phyloP scores from a whole-genome alignment of 2,888 invertebrate genomes.

The Monoplex corrugatus region DNA sequence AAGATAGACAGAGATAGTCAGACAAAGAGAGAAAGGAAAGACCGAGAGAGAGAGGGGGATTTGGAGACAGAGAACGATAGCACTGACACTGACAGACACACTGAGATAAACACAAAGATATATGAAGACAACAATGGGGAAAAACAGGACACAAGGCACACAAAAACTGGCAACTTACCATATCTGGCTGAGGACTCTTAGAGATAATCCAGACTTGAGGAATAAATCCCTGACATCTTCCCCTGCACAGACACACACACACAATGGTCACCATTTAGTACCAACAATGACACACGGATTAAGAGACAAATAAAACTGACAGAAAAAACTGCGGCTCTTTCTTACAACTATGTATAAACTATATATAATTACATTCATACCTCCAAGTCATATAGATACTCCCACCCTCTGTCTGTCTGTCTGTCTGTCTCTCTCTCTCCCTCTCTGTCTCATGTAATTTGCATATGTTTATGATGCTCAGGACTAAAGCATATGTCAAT shows the following conservation, averaged over 20 bases:
- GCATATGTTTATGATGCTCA: no score
- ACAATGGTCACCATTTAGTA: background rate
- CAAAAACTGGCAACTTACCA: conserved; percentile 69
- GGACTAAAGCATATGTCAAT: no score
- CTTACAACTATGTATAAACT: no score
- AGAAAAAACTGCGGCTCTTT: no score
- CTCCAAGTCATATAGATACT: background rate
- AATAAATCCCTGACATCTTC: conserved; percentile 77
- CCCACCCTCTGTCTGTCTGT: background rate
- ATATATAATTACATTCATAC: background rate
- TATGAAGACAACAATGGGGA: no score
- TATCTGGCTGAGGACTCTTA: conserved; percentile 78
- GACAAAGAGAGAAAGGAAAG: background rate
- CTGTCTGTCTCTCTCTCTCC: background rate
- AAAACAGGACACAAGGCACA: no score
- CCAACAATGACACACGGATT: background rate
- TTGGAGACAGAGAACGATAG: background rate
- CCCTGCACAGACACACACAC: conserved; percentile 66
- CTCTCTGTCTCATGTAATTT: conserved; percentile 14
- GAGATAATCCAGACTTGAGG: conserved; percentile 76
- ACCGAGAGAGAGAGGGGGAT: background rate
- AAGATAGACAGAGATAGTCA: background rate
- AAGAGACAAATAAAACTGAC: no score
- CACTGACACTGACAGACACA: background rate
- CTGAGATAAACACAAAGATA: background rate